Evolutionary conservation across 2,113 vertebrate genomes (phyloP), one percentile per base, ranked within the genome.

Genomic region (Chloropsis cyanopogon): DNA sequence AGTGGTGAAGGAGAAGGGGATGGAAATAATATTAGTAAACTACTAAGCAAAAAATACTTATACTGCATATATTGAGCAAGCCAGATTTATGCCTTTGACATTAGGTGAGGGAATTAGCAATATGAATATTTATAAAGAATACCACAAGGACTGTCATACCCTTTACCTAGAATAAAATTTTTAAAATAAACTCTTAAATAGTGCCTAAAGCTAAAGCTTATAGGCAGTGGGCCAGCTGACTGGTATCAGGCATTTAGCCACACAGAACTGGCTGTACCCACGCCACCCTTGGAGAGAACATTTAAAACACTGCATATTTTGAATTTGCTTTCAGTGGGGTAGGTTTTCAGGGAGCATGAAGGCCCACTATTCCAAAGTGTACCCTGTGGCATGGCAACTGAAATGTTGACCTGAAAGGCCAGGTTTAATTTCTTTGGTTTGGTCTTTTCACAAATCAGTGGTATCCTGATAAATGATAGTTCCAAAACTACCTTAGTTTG

Each of bases 71-170:
- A 82, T 71, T 90, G 87, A 90, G 47, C 61, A 88, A 85, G 50
- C 12, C 35, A 71, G 70, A 82, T 92, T 92, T 92, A 87, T 77
- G 73, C 31, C 81, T 92, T 82, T 91, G 65, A 90, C 78, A 90
- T 93, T 83, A 95, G 71, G 29, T 90, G 24, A 54, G 52, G 73
- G 83, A 96, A 90, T 93, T 88, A 90, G 33, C 37, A 35, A 37
- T 42, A 88, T 86, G 80, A 94, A 90, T 93, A 90, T 76, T 87
- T 86, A 80, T 87, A 57, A 82, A 61, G 54, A 92, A 78, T 91
- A 66, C 76, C 60, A 68, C 68, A 56, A 94, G 82, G 69, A 64
- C 63, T 86, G 68, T 70, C 47, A 53, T 76, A 76, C 35, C 64
- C 39, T 86, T 88, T 90, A 88, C 59, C 60, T 70, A 73, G 59